Base-by-base conservation (phyloP, 2,888 invertebrate species). In the Apamea monoglypha region DNA sequence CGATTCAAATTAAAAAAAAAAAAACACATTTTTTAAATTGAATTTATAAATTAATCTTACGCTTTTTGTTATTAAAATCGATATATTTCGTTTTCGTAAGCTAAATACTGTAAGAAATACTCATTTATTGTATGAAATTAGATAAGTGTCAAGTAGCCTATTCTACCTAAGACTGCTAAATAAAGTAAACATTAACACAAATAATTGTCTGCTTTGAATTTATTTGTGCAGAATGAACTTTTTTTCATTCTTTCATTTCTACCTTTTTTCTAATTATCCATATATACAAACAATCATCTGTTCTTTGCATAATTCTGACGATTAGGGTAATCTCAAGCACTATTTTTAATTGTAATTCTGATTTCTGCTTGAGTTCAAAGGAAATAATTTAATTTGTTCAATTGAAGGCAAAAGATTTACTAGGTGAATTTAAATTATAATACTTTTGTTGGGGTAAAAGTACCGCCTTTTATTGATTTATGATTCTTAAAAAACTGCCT, bases 181-280 rank as follows among this genome's bases (percentile, higher is more conserved):
- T 66, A 40, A 66, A 25, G 5, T 18, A 67, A n/a, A 44, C 29
- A 68, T 29, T 68, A 67, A n/a, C 4, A 67, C 16, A 67, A 40
- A 66, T 36, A 66, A 67, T 67, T 40, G 63, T 63, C 63, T 25
- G 36, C 64, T 64, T 32, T 63, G 29, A 63, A 63, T 47, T 47
- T 7, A n/a, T 47, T 29, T 29, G 29, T 44, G 44, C 68, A 68
- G 21, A 29, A 44, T 44, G n/a, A 44, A 67, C 10, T 67, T 6
- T 18, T 29, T 44, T 69, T 29, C 18, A 29, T 68, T 29, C 29
- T 21, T 44, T n/a, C 1, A 18, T 44, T 44, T 32, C 29, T 5
- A 44, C 12, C 18, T 25, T 68, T 21, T 68, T 68, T 29, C 10
- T 29, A 47, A 68, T 21, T 68, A 47, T 44, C 6, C 10, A 18